phyloP scores from a whole-genome alignment of 2,888 invertebrate species.

The Alentia gelatinosa region DNA sequence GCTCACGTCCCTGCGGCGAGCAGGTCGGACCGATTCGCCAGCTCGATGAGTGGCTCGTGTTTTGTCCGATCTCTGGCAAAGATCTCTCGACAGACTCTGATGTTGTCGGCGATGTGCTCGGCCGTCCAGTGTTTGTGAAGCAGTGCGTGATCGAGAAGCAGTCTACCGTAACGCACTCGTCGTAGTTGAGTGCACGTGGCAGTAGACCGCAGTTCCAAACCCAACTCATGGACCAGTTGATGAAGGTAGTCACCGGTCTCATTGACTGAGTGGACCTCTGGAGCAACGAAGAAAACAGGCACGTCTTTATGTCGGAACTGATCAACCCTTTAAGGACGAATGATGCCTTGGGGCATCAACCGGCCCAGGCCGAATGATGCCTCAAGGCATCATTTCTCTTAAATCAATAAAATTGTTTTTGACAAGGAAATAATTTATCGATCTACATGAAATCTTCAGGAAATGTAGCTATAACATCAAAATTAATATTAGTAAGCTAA shows the following conservation, averaged over 20 bases:
- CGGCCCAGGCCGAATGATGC: too few species aligned
- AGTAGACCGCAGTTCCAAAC: slow-evolving; percentile 87
- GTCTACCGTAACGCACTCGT: slow-evolving; percentile 91
- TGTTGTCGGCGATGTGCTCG: slow-evolving; percentile 70
- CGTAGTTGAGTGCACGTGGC: slow-evolving; percentile 91
- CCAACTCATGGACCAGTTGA: slow-evolving; percentile 91
- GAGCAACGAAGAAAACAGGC: too few species aligned
- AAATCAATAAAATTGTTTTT: too few species aligned
- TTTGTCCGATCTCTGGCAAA: slow-evolving; percentile 65
- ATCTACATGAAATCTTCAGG: too few species aligned
- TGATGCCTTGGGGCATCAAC: too few species aligned
- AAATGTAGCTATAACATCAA: too few species aligned
- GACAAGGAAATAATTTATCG: too few species aligned
- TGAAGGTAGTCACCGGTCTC: slow-evolving; percentile 88
- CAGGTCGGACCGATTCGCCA: background rate
- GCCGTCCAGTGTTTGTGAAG: slow-evolving; percentile 87
- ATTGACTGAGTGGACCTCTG: slow-evolving; percentile 93
- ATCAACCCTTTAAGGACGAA: too few species aligned
- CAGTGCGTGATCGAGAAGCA: slow-evolving; percentile 88
- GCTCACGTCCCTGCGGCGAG: background rate
- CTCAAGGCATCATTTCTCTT: too few species aligned
- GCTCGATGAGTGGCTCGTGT: slow-evolving; percentile 45
- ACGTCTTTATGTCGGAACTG: too few species aligned
- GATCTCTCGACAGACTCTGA: slow-evolving; percentile 66
- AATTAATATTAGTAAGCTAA: too few species aligned